Conservation (phyloP, 2,888 invertebrate genomes). For the Hydrotaea diabolus region DNA sequence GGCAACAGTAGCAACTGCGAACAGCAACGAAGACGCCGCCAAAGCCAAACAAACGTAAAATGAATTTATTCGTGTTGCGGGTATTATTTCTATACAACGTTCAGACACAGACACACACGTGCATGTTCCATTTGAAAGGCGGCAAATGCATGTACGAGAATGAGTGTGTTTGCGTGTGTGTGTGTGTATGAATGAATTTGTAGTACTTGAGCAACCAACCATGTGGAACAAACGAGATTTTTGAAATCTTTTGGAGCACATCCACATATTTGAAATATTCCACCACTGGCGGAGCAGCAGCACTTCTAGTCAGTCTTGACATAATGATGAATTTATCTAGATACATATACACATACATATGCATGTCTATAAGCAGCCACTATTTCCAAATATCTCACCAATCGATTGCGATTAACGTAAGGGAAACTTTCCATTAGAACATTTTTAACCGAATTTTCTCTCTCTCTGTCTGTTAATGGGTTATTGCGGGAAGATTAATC, state of each 20-base stretch:
- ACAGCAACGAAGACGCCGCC: background rate
- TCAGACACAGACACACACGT: too few species aligned
- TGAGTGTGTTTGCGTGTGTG: background rate
- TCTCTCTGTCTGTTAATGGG: too few species aligned
- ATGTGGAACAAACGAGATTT: conserved; percentile 80
- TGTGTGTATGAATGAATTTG: conserved; percentile 50
- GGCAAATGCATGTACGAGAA: background rate
- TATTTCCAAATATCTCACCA: background rate
- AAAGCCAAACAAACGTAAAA: conserved; percentile 30
- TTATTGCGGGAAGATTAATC: too few species aligned
- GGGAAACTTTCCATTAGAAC: too few species aligned
- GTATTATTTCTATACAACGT: background rate
- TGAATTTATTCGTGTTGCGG: conserved; percentile 8
- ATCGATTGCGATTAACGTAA: background rate
- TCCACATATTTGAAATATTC: conserved; percentile 69
- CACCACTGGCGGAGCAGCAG: too few species aligned
- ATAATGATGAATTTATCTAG: conserved; percentile 16
- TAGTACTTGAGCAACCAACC: conserved; percentile 79
- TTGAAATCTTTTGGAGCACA: conserved; percentile 81
- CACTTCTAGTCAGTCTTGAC: background rate
- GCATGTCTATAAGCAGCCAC: background rate
- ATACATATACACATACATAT: background rate
- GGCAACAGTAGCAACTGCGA: background rate
- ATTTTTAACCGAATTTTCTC: too few species aligned
- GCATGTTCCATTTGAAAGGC: background rate